Evolutionary conservation across 1,140 invertebrate species (phyloP), one percentile per base, ranked within the genome.

Genomic region (Trichonephila clavipes): DNA sequence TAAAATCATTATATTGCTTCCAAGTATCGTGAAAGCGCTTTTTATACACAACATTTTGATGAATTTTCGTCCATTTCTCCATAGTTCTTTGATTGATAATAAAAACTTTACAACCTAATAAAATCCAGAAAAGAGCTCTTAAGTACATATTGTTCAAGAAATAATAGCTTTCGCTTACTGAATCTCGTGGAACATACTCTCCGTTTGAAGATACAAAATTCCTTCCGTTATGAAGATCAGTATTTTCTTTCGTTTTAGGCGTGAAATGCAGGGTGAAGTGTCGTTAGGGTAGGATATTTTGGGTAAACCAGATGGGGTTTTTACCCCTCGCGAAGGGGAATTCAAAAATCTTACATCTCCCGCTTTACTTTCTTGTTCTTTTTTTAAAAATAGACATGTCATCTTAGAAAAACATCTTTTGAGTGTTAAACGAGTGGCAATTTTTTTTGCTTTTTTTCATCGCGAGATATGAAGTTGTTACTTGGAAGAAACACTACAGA

Each of bases 261-360:
- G 72, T 16, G 28, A 77, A 51, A 77, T 77, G 7, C 16, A 34
- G 28, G 18, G 28, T 77, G 72, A 77, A 77, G 72, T 34, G 28
- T 40, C 72, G 72, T 77, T 66, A 51, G 51, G 51, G 51, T 12
- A 51, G 10, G 51, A 51, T 77, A 77, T 77, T 77, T 77, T 77
- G 28, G 72, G 72, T 40, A 34, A 77, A 77, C 72, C 72, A 77
- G 72, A 40, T 77, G 72, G 24, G 69, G 69, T 77, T 77, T 28
- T 77, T 77, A 77, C 72, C 72, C 72, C 28, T 34, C 24, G 2
- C 34, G 14, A 6, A 40, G 72, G 72, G 28, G 28, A 34, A 18
- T 69, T 18, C 14, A 19, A 40, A 77, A 77, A 77, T 77, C 51
- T 19, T 77, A 28, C 34, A 77, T 77, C 72, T 28, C 34, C 72